phyloP scores from a whole-genome alignment of 2,888 invertebrate species.

The Drosophila eohydei region DNA sequence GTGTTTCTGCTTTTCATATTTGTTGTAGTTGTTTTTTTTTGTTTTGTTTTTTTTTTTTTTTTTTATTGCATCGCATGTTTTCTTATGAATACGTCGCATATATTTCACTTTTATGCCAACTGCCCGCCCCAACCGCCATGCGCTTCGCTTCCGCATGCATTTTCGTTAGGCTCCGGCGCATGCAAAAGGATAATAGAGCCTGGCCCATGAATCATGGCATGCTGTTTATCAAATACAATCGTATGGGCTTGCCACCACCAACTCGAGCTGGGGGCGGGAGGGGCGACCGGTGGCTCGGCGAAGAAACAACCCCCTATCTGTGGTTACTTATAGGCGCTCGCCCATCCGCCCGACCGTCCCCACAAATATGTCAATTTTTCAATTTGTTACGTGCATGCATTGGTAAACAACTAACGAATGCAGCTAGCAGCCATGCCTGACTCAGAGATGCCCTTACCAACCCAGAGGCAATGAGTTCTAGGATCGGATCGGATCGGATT shows the following conservation, averaged over 20 bases:
- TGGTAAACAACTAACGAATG: slow-evolving; percentile 22
- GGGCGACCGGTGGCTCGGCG: slow-evolving; percentile 1
- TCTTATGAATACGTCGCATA: slow-evolving; percentile 63
- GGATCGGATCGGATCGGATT: neutral
- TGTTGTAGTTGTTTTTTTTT: slow-evolving; percentile 16
- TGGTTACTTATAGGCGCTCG: slow-evolving; percentile 55
- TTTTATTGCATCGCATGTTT: slow-evolving; percentile 65
- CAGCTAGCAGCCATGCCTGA: neutral
- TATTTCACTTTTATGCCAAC: slow-evolving; percentile 62
- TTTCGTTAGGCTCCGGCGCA: slow-evolving; percentile 51
- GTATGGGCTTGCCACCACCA: slow-evolving; percentile 12
- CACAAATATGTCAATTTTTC: slow-evolving; percentile 73
- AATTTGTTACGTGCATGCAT: slow-evolving; percentile 61
- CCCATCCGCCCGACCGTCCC: neutral
- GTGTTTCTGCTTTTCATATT: slow-evolving; percentile 22
- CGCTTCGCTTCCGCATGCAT: slow-evolving; percentile 40
- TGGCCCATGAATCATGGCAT: slow-evolving; percentile 73
- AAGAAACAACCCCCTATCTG: slow-evolving; percentile 54
- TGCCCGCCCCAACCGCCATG: neutral
- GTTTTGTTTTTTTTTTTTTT: slow-evolving; percentile 14
- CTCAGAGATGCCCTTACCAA: slow-evolving; percentile 9
- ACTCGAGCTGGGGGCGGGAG: neutral
- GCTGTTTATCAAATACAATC: slow-evolving; percentile 74
- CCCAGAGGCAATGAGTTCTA: neutral
- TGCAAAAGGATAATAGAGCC: slow-evolving; percentile 64